Base-by-base conservation (phyloP, 2,888 invertebrate genomes). In the Seira musarum region DNA sequence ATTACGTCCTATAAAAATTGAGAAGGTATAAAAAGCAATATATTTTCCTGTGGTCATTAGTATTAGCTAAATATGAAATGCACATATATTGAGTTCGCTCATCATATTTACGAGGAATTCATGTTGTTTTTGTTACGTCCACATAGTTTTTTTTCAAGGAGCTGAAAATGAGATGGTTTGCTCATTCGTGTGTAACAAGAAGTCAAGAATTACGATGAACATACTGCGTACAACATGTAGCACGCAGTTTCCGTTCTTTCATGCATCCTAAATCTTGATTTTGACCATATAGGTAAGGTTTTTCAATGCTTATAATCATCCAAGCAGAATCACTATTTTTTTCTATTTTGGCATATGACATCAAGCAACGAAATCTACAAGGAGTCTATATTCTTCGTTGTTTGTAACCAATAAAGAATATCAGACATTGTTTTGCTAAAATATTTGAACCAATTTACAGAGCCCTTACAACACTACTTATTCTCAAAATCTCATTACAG, bases 1-100 rank as follows among this genome's bases (percentile, higher is more conserved):
- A 73, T 68, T 73, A 73, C 30, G 63, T 79, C 72, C 46, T 79
- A 67, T 73, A 79, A 79, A 79, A 79, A n/a, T 57, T 57, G 57
- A 57, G 17, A 57, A 13, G 57, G 5, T n/a, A 57, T 57, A 57
- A 57, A 57, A 73, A 69, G 65, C 73, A 63, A 80, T 80, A 74
- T 80, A 64, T 80, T 73, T 80, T 73, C 74, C 80, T 69, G 40
- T 69, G 63, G 57, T 74, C 80, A 80, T 80, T 80, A 65, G 65
- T 73, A 40, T 40, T 63, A 63, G 63, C 22, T 17, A 63, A n/a
- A 40, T 40, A 40, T 40, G 40, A 40, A 40, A 13, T 40, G 40
- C 13, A 40, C 40, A 40, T 40, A 8, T 40, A 8, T 40, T 40
- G 6, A 40, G 40, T 13, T 40, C 40, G 40, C n/a, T 40, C 40